Evolutionary conservation across 2,113 vertebrate genomes (phyloP).

Genomic region (Paracanthobrama guichenoti): DNA sequence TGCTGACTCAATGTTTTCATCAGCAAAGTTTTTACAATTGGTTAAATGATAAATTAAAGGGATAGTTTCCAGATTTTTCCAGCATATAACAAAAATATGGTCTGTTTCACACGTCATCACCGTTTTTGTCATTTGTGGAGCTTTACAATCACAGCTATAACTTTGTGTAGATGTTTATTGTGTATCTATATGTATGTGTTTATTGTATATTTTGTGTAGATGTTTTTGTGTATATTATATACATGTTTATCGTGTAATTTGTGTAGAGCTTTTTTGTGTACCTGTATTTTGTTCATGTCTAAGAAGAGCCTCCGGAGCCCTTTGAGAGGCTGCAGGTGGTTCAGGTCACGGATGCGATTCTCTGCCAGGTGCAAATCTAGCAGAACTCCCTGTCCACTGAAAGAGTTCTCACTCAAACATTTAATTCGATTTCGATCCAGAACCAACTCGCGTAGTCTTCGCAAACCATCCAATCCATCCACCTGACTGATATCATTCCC

Average conservation of each 20-base stretch:
- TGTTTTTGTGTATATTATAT: conserved; percentile 56
- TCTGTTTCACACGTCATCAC: neutral
- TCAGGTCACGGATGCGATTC: conserved; percentile 82
- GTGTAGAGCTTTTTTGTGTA: conserved; percentile 55
- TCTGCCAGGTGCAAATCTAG: conserved; percentile 79
- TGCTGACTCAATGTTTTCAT: neutral
- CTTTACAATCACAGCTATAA: neutral
- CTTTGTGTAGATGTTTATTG: neutral
- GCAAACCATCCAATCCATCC: conserved; percentile 83
- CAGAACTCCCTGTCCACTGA: conserved; percentile 75
- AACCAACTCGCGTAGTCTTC: conserved; percentile 77
- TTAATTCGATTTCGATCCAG: conserved; percentile 83
- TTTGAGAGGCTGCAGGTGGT: conserved; percentile 72
- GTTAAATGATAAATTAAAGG: neutral
- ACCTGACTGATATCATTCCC: conserved; percentile 85
- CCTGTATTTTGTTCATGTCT: conserved; percentile 86
- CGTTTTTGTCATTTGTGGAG: neutral
- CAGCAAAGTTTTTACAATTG: neutral
- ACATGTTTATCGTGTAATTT: conserved; percentile 55
- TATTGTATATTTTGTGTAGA: conserved; percentile 56
- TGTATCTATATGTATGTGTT: neutral
- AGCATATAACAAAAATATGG: neutral
- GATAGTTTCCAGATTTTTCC: neutral
- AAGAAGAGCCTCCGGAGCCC: conserved; percentile 83
- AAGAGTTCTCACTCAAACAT: conserved; percentile 76